Evolutionary conservation across 2,888 invertebrate genomes (phyloP).

Genomic region (Neocrepidodera transversa): DNA sequence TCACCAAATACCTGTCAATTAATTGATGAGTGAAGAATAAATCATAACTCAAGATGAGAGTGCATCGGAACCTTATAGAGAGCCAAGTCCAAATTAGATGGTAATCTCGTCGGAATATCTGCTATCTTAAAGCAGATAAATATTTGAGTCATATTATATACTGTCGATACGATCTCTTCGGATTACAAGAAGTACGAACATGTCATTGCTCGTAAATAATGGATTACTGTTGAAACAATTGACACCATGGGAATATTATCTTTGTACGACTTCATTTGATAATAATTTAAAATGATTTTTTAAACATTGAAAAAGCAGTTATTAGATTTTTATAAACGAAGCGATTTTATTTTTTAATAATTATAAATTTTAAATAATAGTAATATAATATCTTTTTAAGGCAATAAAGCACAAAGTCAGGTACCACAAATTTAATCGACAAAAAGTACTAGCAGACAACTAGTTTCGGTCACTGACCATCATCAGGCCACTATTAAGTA

Average conservation of each 20-base stretch:
- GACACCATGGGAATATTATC: conserved; percentile 10
- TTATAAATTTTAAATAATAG: no score
- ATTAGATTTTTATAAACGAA: no score
- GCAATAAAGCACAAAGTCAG: no score
- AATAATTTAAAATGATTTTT: not conserved
- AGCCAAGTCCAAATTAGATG: conserved; percentile 33
- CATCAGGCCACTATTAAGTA: no score
- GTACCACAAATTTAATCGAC: no score
- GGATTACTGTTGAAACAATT: conserved; percentile 16
- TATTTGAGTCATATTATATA: conserved; percentile 47
- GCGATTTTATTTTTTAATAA: no score
- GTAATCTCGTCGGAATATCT: conserved; percentile 40
- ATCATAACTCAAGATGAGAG: conserved; percentile 18
- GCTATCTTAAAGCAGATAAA: conserved; percentile 43
- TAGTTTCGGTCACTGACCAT: no score
- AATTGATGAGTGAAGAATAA: conserved; percentile 11
- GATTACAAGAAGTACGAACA: conserved; percentile 27
- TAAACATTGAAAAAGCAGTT: no score
- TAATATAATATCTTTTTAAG: no score
- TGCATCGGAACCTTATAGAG: conserved; percentile 35
- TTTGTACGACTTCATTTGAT: not conserved
- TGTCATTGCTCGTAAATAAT: conserved; percentile 29
- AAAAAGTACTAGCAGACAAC: no score
- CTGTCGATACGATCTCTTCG: conserved; percentile 35
- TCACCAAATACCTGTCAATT: conserved; percentile 5